These are phyloP conservation scores for Calameuta idolon DNA, from an alignment of 2,888 invertebrate species.

Conservation along the genomic window DNA sequence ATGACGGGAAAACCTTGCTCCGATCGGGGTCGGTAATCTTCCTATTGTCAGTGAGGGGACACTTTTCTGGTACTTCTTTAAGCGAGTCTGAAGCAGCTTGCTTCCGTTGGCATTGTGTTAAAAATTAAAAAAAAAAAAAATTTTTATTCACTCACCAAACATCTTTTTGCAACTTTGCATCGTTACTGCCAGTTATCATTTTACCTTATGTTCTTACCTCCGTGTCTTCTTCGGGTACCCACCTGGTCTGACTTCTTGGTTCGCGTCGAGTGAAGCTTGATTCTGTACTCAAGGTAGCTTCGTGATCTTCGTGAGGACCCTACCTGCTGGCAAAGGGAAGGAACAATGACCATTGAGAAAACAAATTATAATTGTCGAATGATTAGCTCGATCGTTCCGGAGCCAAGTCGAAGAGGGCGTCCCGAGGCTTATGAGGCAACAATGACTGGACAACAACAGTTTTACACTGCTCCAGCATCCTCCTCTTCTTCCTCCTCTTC, in stretches of 20 bases:
- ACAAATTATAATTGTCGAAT: conserved; percentile 57
- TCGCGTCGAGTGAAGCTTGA: neutral
- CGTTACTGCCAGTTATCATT: neutral
- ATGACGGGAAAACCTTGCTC: conserved; percentile 26
- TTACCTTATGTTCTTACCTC: neutral
- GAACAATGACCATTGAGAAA: conserved; percentile 55
- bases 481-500: conserved; percentile 18
- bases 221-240: neutral
- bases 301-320: neutral
- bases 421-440: conserved; percentile 49
- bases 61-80: neutral
- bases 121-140: neutral
- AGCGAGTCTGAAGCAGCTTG: neutral
- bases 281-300: neutral
- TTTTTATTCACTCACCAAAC: neutral
- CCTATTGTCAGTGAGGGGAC: conserved; percentile 14
- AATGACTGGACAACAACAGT: conserved; percentile 49
- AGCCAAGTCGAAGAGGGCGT: conserved; percentile 10
- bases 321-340: neutral
- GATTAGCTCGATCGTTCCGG: conserved; percentile 56
- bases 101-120: neutral
- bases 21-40: conserved; percentile 21
- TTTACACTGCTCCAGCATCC: conserved; percentile 12
- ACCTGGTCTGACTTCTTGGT: neutral
- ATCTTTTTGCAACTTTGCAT: neutral